Evolutionary conservation across 1,140 invertebrate genomes (phyloP), one percentile per base, ranked within the genome.

Genomic region (Atta cephalotes): DNA sequence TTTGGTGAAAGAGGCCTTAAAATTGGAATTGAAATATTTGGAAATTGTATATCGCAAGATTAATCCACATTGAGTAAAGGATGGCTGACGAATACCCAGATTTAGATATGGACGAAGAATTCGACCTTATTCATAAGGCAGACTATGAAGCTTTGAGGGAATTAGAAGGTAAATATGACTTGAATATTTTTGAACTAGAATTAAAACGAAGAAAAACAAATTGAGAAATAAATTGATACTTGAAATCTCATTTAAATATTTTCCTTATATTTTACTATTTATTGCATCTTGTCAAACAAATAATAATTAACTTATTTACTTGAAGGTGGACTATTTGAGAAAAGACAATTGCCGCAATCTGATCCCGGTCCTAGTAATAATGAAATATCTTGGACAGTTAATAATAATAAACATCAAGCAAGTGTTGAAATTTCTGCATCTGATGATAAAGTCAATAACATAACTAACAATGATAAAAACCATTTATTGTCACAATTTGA

Each of bases 21-120:
- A 45, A 45, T 45, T 45, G 9, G 10, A 10, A 45, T 45, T 45
- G 9, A 10, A 45, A 45, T 10, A 45, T 45, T 45, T 45, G 39
- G 39, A 51, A 51, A 16, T 82, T 60, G 1, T 60, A 35, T 0
- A 31, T 28, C 31, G 14, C 28, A 6, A 45, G 12, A 70, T 66
- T 14, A 6, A 28, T 31, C 14, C 1, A 21, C 18, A 2, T 49
- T 66, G 0, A 6, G 35, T 68, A 4, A 56, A 18, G 14, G 12
- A 95, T 93, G 92, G 96, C 96, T 95, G 93, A 95, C 93, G 97
- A 97, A 86, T 98, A 96, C 95, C 97, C 97, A 2, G 96, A 97
- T 94, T 95, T 96, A 10, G 97, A 97, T 94, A 95, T 96, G 12
- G 97, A 98, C 86, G 97, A 98, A 90, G 97, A 98, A 93, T 98